These are phyloP conservation scores for Harlomillsia oculata DNA, from an alignment of 1,140 invertebrate species.

Conservation along the genomic window DNA sequence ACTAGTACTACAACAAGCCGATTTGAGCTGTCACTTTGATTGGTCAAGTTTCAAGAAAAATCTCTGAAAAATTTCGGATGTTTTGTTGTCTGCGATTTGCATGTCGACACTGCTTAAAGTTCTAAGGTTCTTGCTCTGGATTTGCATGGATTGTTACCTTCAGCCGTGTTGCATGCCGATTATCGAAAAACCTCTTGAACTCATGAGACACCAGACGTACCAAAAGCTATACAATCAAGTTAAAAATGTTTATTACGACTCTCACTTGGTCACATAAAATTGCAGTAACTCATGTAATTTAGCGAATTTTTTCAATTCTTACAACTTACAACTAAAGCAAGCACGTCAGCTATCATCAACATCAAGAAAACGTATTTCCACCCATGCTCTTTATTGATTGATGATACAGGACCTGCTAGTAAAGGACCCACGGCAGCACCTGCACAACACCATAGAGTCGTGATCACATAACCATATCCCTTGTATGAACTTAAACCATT, in stretches of 20 bases:
- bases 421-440: conserved; percentile 84
- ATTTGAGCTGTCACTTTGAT: no score
- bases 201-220: conserved; percentile 35
- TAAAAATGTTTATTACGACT: neutral
- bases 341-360: conserved; percentile 70
- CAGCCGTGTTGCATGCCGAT: conserved; percentile 19
- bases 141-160: conserved; percentile 29
- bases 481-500: no score
- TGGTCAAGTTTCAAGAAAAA: no score
- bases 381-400: conserved; percentile 40
- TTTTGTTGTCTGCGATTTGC: no score
- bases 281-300: neutral
- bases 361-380: conserved; percentile 89
- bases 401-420: conserved; percentile 70
- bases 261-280: neutral
- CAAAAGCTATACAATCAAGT: conserved; percentile 31
- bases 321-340: conserved; percentile 59
- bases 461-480: no score
- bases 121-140: conserved; percentile 6
- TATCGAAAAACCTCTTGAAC: conserved; percentile 30
- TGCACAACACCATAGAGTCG: conserved; percentile 36
- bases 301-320: neutral
- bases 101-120: no score
- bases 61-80: no score
- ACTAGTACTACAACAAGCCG: no score